These are phyloP conservation scores for Pseudococcus longispinus DNA, from an alignment of 2,888 invertebrate genomes.

Conservation along the genomic window DNA sequence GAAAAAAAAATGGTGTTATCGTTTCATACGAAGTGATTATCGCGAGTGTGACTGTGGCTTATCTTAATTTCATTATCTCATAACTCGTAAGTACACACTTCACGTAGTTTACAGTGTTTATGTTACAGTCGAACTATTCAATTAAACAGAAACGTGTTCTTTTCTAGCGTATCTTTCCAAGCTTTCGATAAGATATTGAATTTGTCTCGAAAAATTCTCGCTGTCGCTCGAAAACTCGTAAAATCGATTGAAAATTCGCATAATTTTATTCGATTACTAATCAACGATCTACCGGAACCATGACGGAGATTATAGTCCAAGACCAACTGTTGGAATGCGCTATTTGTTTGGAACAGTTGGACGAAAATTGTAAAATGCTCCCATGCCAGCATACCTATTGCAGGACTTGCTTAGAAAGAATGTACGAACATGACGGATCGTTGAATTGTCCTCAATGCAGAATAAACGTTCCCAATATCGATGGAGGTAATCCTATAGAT, in stretches of 20 bases:
- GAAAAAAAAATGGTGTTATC: not conserved
- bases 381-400: constrained; percentile 48
- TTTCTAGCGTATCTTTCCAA: not conserved
- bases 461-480: not conserved
- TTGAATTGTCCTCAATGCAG: constrained; percentile 30
- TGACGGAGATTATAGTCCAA: constrained; percentile 42
- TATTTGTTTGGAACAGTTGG: constrained; percentile 30
- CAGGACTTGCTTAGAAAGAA: constrained; percentile 2
- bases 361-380: constrained; percentile 49
- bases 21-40: not conserved
- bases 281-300: not conserved
- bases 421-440: not conserved
- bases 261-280: not conserved
- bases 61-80: not conserved
- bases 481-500: not conserved
- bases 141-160: not conserved
- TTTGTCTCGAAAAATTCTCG: not conserved
- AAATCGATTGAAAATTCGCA: not conserved
- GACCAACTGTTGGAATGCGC: constrained; percentile 42
- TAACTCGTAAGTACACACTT: not conserved
- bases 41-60: not conserved
- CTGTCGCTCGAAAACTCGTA: not conserved
- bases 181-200: not conserved
- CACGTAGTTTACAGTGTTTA: not conserved
- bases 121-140: not conserved